Percentiles rank a stretch among this genome's conserved stretches.
Evolutionary conservation across 2,797 vertebrate genomes (phyloP).

Genomic region (Aeoliscus strigatus): DNA sequence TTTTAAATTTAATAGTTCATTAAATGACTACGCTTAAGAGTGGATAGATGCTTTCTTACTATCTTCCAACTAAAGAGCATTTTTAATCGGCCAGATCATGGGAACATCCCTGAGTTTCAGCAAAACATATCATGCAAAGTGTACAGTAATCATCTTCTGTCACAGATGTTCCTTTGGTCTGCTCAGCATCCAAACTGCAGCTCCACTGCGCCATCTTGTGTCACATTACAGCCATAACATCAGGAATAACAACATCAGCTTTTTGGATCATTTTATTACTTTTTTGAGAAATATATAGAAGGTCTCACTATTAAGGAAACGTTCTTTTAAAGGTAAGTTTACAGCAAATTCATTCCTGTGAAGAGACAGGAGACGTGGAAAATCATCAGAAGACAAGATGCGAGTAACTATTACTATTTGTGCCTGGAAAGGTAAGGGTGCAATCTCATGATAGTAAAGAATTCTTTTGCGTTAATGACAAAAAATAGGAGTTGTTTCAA

Average conservation of each 20-base stretch:
- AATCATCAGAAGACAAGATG: conserved; percentile 65
- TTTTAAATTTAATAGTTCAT: background rate
- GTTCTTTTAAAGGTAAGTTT: conserved; percentile 77
- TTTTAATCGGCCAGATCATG: too few relatives aligned
- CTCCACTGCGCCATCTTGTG: conserved; percentile 64
- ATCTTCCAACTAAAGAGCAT: too few relatives aligned
- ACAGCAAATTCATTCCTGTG: conserved; percentile 76
- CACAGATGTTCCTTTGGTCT: background rate
- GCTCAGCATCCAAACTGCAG: background rate
- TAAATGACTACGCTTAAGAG: too few relatives aligned
- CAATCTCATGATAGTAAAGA: conserved; percentile 54
- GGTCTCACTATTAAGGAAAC: conserved; percentile 72
- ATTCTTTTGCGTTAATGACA: conserved; percentile 38
- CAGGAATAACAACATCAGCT: conserved; percentile 18
- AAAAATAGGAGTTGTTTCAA: conserved; percentile 49
- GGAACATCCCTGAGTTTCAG: too few relatives aligned
- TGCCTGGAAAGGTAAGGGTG: conserved; percentile 66
- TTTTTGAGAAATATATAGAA: conserved; percentile 85
- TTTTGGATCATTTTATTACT: conserved; percentile 76
- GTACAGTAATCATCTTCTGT: too few relatives aligned
- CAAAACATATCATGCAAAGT: too few relatives aligned
- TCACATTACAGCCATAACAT: conserved; percentile 2
- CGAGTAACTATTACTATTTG: conserved; percentile 63
- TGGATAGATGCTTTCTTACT: too few relatives aligned
- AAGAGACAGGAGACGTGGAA: conserved; percentile 67